Evolutionary conservation across 1,140 invertebrate species (phyloP), one percentile per base, ranked within the genome.

Genomic region (Drosophila oshimai): DNA sequence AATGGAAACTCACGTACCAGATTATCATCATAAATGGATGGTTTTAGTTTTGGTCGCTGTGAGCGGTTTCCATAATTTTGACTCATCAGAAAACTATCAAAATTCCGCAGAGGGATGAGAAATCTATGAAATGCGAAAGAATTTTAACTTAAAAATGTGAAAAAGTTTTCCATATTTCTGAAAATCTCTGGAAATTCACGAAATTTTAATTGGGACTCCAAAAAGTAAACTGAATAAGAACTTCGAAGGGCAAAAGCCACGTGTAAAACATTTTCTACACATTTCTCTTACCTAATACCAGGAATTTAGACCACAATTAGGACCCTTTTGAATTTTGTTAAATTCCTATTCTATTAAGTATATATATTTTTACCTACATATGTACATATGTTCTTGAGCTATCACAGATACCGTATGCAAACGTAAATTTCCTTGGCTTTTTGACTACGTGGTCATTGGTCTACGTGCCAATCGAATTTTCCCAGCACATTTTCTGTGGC

Each of bases 401-500:
- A 31, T 18, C 12, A 28, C 45, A 15, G 18, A 64, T 47, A 17
- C 41, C n/a, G 9, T 13, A 47, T 64, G 57, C 41, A 37, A 46
- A 64, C 61, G 31, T 64, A 45, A 61, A 64, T 37, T 64, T 34
- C 7, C 13, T 28, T 7, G 0, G 10, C n/a, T 15, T 37, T 64
- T 37, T 18, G 33, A 39, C 17, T 65, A 65, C 58, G 61, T 65
- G 61, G 51, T 26, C 69, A 24, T 45, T 50, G 57, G 26, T 33
- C 49, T 58, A 61, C 68, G 58, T 68, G 49, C 24, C 28, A 62
- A 34, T 51, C 54, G 34, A 58, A 58, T 58, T 58, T 61, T 12
- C 15, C 12, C 6, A 54, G 5, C 13, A 60, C 53, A 41, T 29
- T 41, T 53, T 41, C 53, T 61, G 54, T 10, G 33, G 34, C 53